phyloP scores from a whole-genome alignment of 2,888 invertebrate genomes.

The Habroteleia sp. region DNA sequence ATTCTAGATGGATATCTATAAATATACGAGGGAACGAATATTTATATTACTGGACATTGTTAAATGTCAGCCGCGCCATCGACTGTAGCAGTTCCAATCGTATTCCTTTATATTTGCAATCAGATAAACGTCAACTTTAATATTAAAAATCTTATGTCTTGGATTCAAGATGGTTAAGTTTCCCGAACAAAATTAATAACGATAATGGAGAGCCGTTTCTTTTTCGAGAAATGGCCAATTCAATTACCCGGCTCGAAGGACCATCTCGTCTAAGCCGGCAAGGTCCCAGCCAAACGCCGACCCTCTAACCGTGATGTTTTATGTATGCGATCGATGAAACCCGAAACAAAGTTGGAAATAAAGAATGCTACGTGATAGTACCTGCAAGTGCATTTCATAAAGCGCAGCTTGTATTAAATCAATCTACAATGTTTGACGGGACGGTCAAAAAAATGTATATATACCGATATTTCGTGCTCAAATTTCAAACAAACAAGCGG shows the following conservation, averaged over 20 bases:
- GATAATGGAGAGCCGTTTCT: conserved; percentile 27
- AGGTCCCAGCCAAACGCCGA: conserved; percentile 65
- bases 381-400: conserved; percentile 45
- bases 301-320: conserved; percentile 69
- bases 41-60: no score
- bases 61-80: no score
- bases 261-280: conserved; percentile 71
- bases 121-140: no score
- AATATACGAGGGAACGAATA: no score
- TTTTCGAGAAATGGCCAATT: conserved; percentile 73
- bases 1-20: no score
- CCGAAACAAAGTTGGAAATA: conserved; percentile 56
- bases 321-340: conserved; percentile 65
- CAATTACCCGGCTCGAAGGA: conserved; percentile 73
- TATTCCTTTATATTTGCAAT: no score
- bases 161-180: not conserved
- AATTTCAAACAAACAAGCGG: conserved; percentile 51
- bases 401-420: conserved; percentile 48
- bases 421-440: conserved; percentile 41
- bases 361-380: conserved; percentile 43
- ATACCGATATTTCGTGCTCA: conserved; percentile 25
- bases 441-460: conserved; percentile 22
- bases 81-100: no score
- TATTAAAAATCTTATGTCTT: no score
- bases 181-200: not conserved